These are phyloP conservation scores for human DNA, from an alignment of 2,113 vertebrate species.

Conservation along the genomic window GRCh38 chr2:157355001-157355500, in stretches of 20 bases:
- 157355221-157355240: background rate
- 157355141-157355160: background rate
- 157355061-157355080: background rate
- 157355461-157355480: background rate
- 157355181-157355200: background rate
- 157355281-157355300: background rate
- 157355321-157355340: background rate
- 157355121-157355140: background rate
- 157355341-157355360: background rate
- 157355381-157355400: background rate
- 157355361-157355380: background rate
- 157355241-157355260: background rate
- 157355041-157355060: background rate
- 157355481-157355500: background rate
- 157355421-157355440: background rate
- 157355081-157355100: background rate
- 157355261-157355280: background rate
- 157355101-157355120: background rate
- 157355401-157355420: background rate
- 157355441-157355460: background rate
- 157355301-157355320: background rate
- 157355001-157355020: background rate
- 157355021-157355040: background rate
- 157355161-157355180: background rate
- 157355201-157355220: too few relatives aligned